These are phyloP conservation scores for Pegoplata infirma DNA, from an alignment of 2,888 invertebrate species.

Conservation along the genomic window DNA sequence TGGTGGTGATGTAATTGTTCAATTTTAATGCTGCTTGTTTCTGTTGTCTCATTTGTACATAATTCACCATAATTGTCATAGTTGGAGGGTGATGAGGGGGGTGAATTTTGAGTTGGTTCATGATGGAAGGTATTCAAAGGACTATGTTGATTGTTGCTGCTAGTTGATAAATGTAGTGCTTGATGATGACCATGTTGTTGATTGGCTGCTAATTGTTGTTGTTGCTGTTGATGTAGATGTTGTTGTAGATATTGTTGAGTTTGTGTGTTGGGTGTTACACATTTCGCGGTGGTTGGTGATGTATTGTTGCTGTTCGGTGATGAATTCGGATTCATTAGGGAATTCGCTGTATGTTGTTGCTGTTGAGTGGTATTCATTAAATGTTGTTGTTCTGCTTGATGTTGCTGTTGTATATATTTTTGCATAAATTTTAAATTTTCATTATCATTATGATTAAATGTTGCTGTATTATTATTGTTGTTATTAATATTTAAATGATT, in stretches of 20 bases:
- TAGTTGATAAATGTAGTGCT: slow-evolving; percentile 26
- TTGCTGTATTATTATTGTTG: slow-evolving; percentile 37
- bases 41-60: slow-evolving; percentile 56
- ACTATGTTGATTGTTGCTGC: slow-evolving; percentile 27
- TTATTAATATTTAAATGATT: slow-evolving; percentile 66
- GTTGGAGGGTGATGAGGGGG: slow-evolving; percentile 58
- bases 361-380: slow-evolving; percentile 41
- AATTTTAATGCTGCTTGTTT: slow-evolving; percentile 65
- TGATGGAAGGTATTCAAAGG: slow-evolving; percentile 64
- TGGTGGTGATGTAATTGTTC: slow-evolving; percentile 68
- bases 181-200: slow-evolving; percentile 39
- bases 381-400: slow-evolving; percentile 58
- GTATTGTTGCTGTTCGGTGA: slow-evolving; percentile 46
- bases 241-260: slow-evolving; percentile 64
- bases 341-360: slow-evolving; percentile 62
- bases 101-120: slow-evolving; percentile 36
- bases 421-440: slow-evolving; percentile 73
- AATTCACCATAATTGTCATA: slow-evolving; percentile 61
- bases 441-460: slow-evolving; percentile 65
- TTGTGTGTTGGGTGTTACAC: slow-evolving; percentile 66
- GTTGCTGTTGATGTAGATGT: slow-evolving; percentile 58
- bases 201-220: slow-evolving; percentile 40
- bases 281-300: slow-evolving; percentile 46
- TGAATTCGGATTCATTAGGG: slow-evolving; percentile 69
- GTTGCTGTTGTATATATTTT: slow-evolving; percentile 75